Conservation (phyloP, 2,113 vertebrate genomes). For the Noturus placidus region DNA sequence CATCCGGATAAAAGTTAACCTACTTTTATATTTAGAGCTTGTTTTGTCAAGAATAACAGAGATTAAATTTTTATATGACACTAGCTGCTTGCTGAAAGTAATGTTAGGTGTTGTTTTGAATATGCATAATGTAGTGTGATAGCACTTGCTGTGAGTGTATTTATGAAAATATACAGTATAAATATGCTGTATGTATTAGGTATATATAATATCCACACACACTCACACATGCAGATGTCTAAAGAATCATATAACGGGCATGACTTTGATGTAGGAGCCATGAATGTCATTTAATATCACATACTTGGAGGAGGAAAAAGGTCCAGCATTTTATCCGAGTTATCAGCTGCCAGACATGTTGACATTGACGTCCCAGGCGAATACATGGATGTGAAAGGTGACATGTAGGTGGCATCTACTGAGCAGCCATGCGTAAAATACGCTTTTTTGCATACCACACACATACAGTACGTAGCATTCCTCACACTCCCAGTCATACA, state of each 20-base stretch:
- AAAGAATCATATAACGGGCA: neutral
- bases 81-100: neutral
- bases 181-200: neutral
- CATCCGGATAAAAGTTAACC: slow-evolving; percentile 63
- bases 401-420: neutral
- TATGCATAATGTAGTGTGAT: neutral
- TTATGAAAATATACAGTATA: neutral
- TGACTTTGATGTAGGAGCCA: neutral
- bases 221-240: neutral
- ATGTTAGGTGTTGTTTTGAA: neutral
- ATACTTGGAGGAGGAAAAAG: too few species aligned
- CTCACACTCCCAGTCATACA: neutral
- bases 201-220: neutral
- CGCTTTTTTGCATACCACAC: neutral
- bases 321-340: neutral
- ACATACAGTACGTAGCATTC: neutral
- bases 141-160: neutral
- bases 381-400: neutral
- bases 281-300: slow-evolving; percentile 19
- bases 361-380: neutral
- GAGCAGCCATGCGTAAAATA: neutral
- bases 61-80: slow-evolving; percentile 1
- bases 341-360: slow-evolving; percentile 1
- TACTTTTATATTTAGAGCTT: slow-evolving; percentile 61
- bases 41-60: slow-evolving; percentile 36